Percentiles rank a stretch among this genome's conserved stretches.
Conservation (phyloP, 2,888 invertebrate species). For the Pterobdella sp. region DNA sequence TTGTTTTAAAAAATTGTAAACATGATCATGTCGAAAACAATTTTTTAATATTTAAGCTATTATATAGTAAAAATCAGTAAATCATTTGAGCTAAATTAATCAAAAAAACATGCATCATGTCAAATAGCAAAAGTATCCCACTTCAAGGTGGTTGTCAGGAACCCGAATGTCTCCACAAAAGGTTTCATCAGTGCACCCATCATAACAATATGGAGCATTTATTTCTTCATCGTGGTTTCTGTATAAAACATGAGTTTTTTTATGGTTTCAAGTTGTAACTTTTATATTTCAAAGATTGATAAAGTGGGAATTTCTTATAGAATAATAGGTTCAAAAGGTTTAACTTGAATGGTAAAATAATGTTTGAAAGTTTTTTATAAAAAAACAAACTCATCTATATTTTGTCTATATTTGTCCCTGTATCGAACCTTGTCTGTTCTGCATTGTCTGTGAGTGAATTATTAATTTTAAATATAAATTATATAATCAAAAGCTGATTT, state of each 20-base stretch:
- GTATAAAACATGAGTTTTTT: too few species aligned
- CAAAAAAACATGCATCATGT: neutral
- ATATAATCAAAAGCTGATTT: neutral
- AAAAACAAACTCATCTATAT: too few species aligned
- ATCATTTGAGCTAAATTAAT: too few species aligned
- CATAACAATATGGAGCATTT: conserved; percentile 72
- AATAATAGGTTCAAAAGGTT: too few species aligned
- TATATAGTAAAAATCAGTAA: neutral
- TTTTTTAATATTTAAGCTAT: conserved; percentile 2
- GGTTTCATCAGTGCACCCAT: conserved; percentile 58
- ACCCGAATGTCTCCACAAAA: conserved; percentile 93
- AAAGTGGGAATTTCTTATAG: too few species aligned
- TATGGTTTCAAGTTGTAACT: too few species aligned
- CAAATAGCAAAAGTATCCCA: conserved; percentile 45
- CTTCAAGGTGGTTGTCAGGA: conserved; percentile 85
- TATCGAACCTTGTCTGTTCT: conserved; percentile 59
- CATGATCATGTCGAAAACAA: neutral
- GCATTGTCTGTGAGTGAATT: conserved; percentile 41
- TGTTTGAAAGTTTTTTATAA: too few species aligned
- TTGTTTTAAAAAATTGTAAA: neutral
- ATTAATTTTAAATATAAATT: neutral
- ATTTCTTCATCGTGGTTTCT: too few species aligned
- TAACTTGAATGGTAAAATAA: too few species aligned
- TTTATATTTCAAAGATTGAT: too few species aligned
- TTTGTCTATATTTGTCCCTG: conserved; percentile 60